Evolutionary conservation across 92 coral and sea anemone genomes (phyloP), one percentile per base, ranked within the genome.

Genomic region (Porites rus): DNA sequence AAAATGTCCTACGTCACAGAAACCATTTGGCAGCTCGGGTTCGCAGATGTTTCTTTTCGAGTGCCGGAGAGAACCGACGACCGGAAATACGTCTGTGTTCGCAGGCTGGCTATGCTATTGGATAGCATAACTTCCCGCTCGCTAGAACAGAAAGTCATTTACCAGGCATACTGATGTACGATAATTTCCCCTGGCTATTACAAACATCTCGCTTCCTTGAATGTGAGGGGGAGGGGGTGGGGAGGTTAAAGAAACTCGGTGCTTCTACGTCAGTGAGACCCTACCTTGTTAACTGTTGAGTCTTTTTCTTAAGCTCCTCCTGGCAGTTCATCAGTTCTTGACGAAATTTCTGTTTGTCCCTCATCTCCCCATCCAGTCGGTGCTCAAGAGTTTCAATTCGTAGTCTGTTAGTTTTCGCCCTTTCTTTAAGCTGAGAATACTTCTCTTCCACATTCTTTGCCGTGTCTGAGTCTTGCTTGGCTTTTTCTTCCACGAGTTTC

Each of bases 291-390:
- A 85, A 53, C 19, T 75, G 88, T 12, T 76, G 88, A 3, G 68
- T 87, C 92, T 96, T 96, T 78, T 95, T 95, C 94, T 90, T 95
- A 71, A 93, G 87, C 53, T 96, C 95, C 38, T 91, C 96, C 43
- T 95, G 96, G 51, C 89, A 80, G 74, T 82, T 85, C 19, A 80
- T 60, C 68, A 84, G 87, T 59, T 93, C 93, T 72, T 92, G 95
- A 56, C 88, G 91, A 46, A 91, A 86, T 18, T 95, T 84, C n/a
- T 82, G 91, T 69, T 93, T 93, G 10, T 95, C 94, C 0, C 85
- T 85, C 2, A 85, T 65, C 79, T 97, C 98, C 6, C 87, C 84
- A 8, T 95, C 98, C 21, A 95, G 87, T 43, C 94, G 95, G 2
- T 89, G 90, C 69, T 96, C 95, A 54, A 96, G 83, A 63, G 96